A percentile compares a stretch with the other conserved stretches of the same genome.
Evolutionary conservation across 2,113 vertebrate genomes (phyloP).

Genomic region (Alligator mississippiensis): DNA sequence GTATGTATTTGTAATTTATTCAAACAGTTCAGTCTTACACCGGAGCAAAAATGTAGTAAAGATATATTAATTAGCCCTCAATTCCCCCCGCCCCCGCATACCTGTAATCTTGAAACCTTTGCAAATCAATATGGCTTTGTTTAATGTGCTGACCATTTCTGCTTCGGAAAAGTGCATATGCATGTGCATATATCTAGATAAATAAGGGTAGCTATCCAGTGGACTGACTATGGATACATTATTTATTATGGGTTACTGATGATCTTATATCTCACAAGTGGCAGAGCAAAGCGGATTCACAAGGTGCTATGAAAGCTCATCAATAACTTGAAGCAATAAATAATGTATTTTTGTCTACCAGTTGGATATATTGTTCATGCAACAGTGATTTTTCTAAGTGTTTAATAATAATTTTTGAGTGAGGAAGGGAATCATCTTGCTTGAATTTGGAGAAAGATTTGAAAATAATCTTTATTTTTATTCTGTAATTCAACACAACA

Average conservation of each 20-base stretch:
- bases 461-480: conserved; percentile 7
- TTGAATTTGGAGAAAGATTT: not conserved
- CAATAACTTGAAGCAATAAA: conserved; percentile 69
- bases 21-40: not conserved
- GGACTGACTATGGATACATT: conserved; percentile 44
- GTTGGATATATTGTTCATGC: conserved; percentile 28
- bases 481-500: not conserved
- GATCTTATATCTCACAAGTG: conserved; percentile 65
- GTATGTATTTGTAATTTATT: conserved; percentile 20
- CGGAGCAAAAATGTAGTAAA: not conserved
- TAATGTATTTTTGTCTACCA: conserved; percentile 61
- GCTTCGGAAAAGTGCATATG: not conserved
- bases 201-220: conserved; percentile 30
- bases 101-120: not conserved
- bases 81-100: not conserved
- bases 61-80: not conserved
- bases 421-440: not conserved
- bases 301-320: conserved; percentile 63
- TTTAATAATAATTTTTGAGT: conserved; percentile 40
- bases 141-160: conserved; percentile 12
- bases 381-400: not conserved
- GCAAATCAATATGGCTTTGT: not conserved
- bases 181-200: conserved; percentile 5
- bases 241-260: conserved; percentile 66
- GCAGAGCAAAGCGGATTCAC: conserved; percentile 60